Evolutionary conservation across 2,113 vertebrate genomes (phyloP).

Genomic region (Fukomys damarensis): DNA sequence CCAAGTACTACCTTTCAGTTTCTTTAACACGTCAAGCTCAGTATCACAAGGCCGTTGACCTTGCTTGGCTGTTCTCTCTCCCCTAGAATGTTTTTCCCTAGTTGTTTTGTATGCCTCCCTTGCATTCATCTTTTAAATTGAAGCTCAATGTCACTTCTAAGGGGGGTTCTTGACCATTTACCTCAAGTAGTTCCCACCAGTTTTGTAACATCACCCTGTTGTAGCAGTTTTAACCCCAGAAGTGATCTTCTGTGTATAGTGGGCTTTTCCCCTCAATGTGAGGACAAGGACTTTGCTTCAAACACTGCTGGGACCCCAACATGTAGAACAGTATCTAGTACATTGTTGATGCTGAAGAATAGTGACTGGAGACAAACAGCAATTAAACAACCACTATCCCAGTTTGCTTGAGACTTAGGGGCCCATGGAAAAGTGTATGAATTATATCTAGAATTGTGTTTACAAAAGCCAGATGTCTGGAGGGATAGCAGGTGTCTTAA

Average conservation of each 20-base stretch:
- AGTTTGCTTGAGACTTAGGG: not conserved
- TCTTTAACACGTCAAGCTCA: not conserved
- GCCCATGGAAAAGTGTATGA: not conserved
- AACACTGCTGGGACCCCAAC: not conserved
- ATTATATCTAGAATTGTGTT: not conserved
- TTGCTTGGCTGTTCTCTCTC: conserved; percentile 2
- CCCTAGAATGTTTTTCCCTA: not conserved
- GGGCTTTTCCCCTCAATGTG: fast-evolving
- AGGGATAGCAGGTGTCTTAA: conserved; percentile 6
- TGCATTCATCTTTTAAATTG: conserved; percentile 38
- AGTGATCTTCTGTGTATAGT: not conserved
- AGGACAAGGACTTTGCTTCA: not conserved
- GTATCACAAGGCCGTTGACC: not conserved
- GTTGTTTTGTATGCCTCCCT: not conserved
- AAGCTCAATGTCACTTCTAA: not conserved
- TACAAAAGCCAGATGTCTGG: not conserved
- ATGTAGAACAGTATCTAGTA: not conserved
- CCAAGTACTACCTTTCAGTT: not conserved
- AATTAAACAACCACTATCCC: not conserved
- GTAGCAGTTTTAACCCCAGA: not conserved
- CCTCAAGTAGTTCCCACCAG: not conserved
- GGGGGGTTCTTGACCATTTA: not conserved
- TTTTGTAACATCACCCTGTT: not conserved
- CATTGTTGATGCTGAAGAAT: not conserved
- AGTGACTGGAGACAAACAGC: not conserved